phyloP scores from a whole-genome alignment of 2,797 vertebrate species.

The Sarcophilus harrisii region DNA sequence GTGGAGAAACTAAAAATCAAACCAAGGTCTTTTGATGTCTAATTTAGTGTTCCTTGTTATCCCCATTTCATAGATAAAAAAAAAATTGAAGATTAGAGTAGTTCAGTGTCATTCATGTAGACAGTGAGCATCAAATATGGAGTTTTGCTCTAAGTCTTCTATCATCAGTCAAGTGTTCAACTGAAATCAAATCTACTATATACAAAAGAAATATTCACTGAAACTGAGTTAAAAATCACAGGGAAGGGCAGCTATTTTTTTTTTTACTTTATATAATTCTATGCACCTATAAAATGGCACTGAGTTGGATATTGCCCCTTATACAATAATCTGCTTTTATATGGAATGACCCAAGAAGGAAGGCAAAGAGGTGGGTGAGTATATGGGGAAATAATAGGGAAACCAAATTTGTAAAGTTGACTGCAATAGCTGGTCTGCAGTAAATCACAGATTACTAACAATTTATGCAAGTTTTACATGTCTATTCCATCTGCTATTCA shows the following conservation, averaged over 20 bases:
- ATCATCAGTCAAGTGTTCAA: not conserved
- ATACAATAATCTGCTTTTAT: constrained; percentile 71
- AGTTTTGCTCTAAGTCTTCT: not conserved
- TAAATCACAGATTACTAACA: constrained; percentile 90
- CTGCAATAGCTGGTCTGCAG: constrained; percentile 87
- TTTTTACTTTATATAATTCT: not conserved
- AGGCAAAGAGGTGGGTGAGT: constrained; percentile 75
- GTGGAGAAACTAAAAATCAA: not conserved
- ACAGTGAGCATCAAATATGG: not conserved
- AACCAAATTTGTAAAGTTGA: constrained; percentile 86
- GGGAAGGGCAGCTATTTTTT: not conserved
- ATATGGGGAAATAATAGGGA: constrained; percentile 82
- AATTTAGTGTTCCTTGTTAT: not conserved
- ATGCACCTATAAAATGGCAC: not conserved
- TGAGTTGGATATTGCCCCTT: constrained; percentile 74
- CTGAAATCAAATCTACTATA: not conserved
- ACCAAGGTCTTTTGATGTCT: not conserved
- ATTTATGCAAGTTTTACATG: constrained; percentile 90
- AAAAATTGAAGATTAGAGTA: not conserved
- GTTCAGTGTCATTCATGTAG: not conserved
- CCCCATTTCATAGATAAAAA: not conserved
- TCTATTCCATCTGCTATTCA: constrained; percentile 89
- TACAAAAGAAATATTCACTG: not conserved
- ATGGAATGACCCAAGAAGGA: constrained; percentile 73
- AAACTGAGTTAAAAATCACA: constrained; percentile 44